Evolutionary conservation across 2,113 vertebrate species (phyloP).

Genomic region (Australoheros scitulus): DNA sequence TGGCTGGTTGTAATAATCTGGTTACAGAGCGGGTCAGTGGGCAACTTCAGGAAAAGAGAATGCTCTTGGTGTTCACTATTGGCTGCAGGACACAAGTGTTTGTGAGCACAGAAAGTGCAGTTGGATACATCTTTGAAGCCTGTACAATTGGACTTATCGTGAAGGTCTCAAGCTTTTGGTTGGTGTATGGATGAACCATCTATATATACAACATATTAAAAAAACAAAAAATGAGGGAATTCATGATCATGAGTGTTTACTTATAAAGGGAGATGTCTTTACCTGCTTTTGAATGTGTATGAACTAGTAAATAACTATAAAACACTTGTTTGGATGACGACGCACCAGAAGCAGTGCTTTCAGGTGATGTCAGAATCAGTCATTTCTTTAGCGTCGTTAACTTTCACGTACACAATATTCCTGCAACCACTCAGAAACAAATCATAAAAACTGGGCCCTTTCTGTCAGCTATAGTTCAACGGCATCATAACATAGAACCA

Average conservation of each 20-base stretch:
- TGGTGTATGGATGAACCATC: slow-evolving; percentile 91
- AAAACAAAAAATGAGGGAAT: slow-evolving; percentile 73
- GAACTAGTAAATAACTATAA: not conserved
- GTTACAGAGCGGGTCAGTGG: slow-evolving; percentile 79
- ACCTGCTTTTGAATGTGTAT: not conserved
- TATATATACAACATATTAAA: slow-evolving; percentile 93
- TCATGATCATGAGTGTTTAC: slow-evolving; percentile 46
- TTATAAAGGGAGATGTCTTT: slow-evolving; percentile 10
- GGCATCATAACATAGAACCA: no score
- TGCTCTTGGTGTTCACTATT: slow-evolving; percentile 88
- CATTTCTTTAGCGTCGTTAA: not conserved
- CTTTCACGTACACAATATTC: not conserved
- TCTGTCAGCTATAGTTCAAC: no score
- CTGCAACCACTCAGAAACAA: not conserved
- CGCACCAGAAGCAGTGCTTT: not conserved
- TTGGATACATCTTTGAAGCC: slow-evolving; percentile 85
- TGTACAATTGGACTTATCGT: slow-evolving; percentile 87
- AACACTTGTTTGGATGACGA: not conserved
- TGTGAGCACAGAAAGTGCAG: slow-evolving; percentile 86
- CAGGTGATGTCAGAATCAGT: not conserved
- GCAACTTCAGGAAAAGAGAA: slow-evolving; percentile 81
- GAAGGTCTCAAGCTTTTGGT: slow-evolving; percentile 88
- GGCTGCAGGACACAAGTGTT: slow-evolving; percentile 83
- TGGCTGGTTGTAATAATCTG: slow-evolving; percentile 90
- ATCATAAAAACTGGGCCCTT: no score